These are phyloP conservation scores for Ectemnius continuus DNA, from an alignment of 2,888 invertebrate genomes.

Conservation along the genomic window DNA sequence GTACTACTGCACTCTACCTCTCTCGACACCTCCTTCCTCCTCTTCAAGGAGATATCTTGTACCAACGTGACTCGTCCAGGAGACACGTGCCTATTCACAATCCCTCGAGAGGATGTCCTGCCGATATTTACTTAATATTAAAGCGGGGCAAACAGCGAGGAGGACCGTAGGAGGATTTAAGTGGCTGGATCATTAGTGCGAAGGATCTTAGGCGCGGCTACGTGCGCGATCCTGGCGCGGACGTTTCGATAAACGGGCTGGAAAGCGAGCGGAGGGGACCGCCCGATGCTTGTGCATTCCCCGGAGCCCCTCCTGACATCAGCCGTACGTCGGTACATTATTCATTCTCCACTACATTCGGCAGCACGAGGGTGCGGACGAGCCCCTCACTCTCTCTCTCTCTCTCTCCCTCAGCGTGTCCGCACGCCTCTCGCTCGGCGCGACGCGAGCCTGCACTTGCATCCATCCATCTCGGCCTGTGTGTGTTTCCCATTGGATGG, in stretches of 20 bases:
- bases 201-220: no score
- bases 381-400: constrained; percentile 12
- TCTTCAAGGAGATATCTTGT: no score
- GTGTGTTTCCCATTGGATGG: background rate
- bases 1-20: no score
- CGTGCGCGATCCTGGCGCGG: constrained; percentile 35
- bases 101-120: no score
- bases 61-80: no score
- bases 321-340: constrained; percentile 61
- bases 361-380: constrained; percentile 52
- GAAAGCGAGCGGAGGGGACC: constrained; percentile 47
- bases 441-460: constrained; percentile 1
- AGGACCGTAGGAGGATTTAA: no score
- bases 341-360: constrained; percentile 64
- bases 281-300: constrained; percentile 56
- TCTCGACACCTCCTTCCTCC: no score
- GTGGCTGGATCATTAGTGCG: no score
- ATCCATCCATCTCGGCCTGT: background rate
- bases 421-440: no score
- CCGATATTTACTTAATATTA: no score
- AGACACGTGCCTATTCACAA: no score
- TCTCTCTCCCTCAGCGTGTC: background rate
- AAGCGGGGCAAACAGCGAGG: no score
- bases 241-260: constrained; percentile 56
- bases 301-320: constrained; percentile 60